These are phyloP conservation scores for Deladenus siricidicola DNA, from an alignment of 2,888 invertebrate species.

Conservation along the genomic window DNA sequence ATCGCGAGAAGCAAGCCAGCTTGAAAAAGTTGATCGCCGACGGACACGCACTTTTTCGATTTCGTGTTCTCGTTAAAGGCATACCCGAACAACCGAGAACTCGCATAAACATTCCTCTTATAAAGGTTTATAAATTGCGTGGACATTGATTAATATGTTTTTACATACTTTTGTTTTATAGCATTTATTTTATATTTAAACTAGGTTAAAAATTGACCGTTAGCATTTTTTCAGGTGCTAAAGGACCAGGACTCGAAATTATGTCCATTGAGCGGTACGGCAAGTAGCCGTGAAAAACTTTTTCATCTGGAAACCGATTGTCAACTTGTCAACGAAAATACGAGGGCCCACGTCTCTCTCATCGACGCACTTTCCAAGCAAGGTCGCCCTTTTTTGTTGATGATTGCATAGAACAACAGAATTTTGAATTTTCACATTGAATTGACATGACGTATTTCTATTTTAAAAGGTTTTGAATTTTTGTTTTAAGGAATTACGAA, in stretches of 20 bases:
- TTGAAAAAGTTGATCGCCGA: constrained; percentile 14
- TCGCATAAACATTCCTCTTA: constrained; percentile 24
- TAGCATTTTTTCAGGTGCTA: too few relatives aligned
- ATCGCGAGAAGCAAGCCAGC: constrained; percentile 14
- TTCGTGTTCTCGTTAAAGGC: constrained; percentile 21
- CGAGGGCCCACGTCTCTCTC: constrained; percentile 14
- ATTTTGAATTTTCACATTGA: not conserved
- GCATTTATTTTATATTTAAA: not conserved
- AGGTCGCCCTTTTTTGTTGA: not conserved
- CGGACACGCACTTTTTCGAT: constrained; percentile 13
- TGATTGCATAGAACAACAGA: too few relatives aligned
- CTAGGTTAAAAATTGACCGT: not conserved
- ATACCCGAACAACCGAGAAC: constrained; percentile 24
- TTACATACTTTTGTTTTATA: not conserved
- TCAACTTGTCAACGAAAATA: constrained; percentile 17
- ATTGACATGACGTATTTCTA: not conserved
- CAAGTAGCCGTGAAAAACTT: not conserved
- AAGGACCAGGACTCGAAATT: constrained; percentile 23
- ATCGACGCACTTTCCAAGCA: constrained; percentile 23
- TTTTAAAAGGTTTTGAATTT: not conserved
- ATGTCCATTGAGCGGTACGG: constrained; percentile 19
- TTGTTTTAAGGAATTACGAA: constrained; percentile 7
- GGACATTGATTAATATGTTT: not conserved
- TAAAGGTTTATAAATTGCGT: constrained; percentile 20
- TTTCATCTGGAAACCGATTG: constrained; percentile 22